These are phyloP conservation scores for Gadopsis bispinosus DNA, from an alignment of 2,797 vertebrate genomes.

Conservation along the genomic window DNA sequence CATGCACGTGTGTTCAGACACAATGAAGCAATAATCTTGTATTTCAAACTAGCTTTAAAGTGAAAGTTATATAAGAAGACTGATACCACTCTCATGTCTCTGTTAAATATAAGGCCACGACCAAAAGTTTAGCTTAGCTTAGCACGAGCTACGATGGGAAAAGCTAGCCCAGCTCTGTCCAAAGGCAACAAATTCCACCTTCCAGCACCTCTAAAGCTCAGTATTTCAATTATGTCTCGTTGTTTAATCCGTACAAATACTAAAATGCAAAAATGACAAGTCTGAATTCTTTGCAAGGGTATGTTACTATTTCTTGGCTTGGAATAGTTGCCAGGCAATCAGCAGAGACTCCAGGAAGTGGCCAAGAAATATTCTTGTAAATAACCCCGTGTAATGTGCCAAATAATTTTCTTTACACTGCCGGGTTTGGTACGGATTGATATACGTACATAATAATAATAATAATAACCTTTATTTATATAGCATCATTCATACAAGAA, in stretches of 20 bases:
- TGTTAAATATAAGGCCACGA: background rate
- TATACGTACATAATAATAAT: too few relatives aligned
- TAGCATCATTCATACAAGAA: too few relatives aligned
- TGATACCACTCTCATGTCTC: background rate
- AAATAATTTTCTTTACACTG: background rate
- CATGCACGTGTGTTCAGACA: conserved; percentile 17
- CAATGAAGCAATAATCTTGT: background rate
- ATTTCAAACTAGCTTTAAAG: conserved; percentile 8
- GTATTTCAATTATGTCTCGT: background rate
- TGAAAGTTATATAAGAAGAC: background rate
- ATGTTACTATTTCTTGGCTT: background rate
- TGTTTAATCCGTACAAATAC: background rate
- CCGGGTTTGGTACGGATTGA: background rate
- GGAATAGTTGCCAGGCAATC: background rate
- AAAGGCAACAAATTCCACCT: background rate
- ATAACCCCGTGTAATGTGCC: background rate
- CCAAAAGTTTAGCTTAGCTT: background rate
- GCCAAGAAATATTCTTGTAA: background rate
- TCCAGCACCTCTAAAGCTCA: background rate
- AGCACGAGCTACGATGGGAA: background rate
- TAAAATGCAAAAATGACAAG: background rate
- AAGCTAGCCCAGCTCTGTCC: too few relatives aligned
- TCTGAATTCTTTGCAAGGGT: background rate
- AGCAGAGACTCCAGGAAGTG: background rate
- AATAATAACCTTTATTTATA: too few relatives aligned